Conservation (phyloP, 2,888 invertebrate species). For the Mechanitis mazaeus region DNA sequence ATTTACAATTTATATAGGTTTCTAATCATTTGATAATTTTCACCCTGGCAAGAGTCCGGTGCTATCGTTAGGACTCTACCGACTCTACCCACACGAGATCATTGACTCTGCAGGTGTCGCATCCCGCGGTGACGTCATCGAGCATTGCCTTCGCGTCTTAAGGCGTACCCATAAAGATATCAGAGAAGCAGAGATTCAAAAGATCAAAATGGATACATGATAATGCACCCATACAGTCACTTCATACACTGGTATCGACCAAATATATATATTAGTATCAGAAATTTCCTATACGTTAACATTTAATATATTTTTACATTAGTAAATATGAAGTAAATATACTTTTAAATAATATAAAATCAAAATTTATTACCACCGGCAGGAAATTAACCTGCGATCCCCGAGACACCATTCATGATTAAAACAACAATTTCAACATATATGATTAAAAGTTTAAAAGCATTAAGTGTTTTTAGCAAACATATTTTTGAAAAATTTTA, state of each 20-base stretch:
- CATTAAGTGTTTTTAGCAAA: too few species aligned
- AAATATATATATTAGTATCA: too few species aligned
- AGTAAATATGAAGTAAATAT: too few species aligned
- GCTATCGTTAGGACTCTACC: slow-evolving; percentile 24
- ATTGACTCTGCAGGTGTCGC: slow-evolving; percentile 52
- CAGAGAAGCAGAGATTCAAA: neutral
- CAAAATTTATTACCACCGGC: too few species aligned
- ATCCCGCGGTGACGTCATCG: slow-evolving; percentile 47
- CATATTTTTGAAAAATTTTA: too few species aligned
- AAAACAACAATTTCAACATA: too few species aligned
- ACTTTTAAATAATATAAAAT: too few species aligned
- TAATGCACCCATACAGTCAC: neutral
- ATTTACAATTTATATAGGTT: slow-evolving; percentile 1
- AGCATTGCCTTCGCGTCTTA: slow-evolving; percentile 41
- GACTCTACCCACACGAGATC: slow-evolving; percentile 38
- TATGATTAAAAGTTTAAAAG: too few species aligned
- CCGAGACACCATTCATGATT: too few species aligned
- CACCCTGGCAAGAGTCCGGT: slow-evolving; percentile 15
- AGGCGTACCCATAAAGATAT: slow-evolving; percentile 22
- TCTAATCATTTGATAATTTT: slow-evolving; percentile 6
- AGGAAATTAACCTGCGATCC: too few species aligned
- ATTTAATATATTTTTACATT: too few species aligned
- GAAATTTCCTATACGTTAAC: too few species aligned
- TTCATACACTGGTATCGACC: neutral
- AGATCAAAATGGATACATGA: neutral